A percentile compares a stretch with the other conserved stretches of the same genome.
These are phyloP conservation scores for Protaetia brevitarsis DNA, from an alignment of 1,140 invertebrate species.

Conservation along the genomic window DNA sequence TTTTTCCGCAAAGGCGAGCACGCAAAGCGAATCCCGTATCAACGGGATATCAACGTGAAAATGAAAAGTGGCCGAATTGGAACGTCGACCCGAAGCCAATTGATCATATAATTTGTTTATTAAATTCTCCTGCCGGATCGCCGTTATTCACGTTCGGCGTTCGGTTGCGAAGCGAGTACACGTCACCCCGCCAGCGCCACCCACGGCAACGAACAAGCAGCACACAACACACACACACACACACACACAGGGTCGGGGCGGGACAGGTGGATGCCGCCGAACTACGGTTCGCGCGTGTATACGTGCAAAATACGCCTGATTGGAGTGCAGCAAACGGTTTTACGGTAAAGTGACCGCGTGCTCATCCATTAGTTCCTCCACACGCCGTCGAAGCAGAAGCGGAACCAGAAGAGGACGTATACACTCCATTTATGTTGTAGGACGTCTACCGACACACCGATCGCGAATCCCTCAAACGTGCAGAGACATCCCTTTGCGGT, in stretches of 20 bases:
- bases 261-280: not conserved
- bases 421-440: too few relatives aligned
- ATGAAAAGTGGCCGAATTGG: slow-evolving; percentile 18
- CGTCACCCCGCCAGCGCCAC: not conserved
- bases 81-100: slow-evolving; percentile 10
- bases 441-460: too few relatives aligned
- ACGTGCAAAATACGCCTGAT: slow-evolving; percentile 25
- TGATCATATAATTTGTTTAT: slow-evolving; percentile 25
- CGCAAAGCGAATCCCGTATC: not conserved
- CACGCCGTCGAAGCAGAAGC: slow-evolving; percentile 3
- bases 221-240: not conserved
- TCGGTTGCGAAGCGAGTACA: too few relatives aligned
- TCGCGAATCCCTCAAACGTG: slow-evolving; percentile 17
- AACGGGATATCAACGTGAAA: not conserved
- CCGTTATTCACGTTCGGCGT: slow-evolving; percentile 11
- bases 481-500: slow-evolving; percentile 19
- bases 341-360: slow-evolving; percentile 29
- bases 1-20: too few relatives aligned
- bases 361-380: slow-evolving; percentile 27
- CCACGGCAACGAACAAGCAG: not conserved
- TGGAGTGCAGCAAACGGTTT: slow-evolving; percentile 28
- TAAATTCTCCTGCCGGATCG: slow-evolving; percentile 11
- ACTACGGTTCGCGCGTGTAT: not conserved
- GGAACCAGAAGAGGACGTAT: not conserved
- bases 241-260: not conserved